Evolutionary conservation across 2,888 invertebrate genomes (phyloP).

Genomic region (Cheilosia pagana): DNA sequence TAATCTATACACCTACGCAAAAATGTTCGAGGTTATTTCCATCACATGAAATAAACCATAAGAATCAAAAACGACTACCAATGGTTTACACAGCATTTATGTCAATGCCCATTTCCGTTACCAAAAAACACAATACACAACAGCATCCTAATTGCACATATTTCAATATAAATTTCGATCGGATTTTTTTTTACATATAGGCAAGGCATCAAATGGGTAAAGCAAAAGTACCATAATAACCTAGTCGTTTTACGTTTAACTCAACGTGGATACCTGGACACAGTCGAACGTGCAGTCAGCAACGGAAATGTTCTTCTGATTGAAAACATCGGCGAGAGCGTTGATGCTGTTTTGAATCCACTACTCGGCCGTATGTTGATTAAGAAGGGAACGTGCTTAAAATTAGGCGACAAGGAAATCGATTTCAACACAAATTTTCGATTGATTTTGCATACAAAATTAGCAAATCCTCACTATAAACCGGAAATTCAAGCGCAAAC

Average conservation of each 20-base stretch:
- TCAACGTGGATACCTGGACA: constrained; percentile 92
- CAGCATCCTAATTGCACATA: constrained; percentile 12
- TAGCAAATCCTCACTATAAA: constrained; percentile 98
- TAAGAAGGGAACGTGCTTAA: constrained; percentile 91
- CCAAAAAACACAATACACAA: not conserved
- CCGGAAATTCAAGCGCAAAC: constrained; percentile 99
- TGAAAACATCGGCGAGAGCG: constrained; percentile 94
- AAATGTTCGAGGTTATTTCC: no score
- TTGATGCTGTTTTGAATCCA: constrained; percentile 96
- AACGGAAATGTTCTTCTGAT: constrained; percentile 91
- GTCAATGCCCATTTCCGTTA: not conserved
- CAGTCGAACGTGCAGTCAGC: constrained; percentile 89
- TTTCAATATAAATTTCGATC: constrained; percentile 50
- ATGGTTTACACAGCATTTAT: not conserved
- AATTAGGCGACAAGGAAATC: constrained; percentile 96
- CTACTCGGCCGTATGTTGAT: constrained; percentile 94
- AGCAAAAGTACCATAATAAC: constrained; percentile 90
- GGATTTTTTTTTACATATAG: constrained; percentile 79
- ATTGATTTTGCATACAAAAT: constrained; percentile 94
- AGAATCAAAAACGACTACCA: no score
- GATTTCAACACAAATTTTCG: constrained; percentile 93
- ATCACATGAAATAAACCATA: no score
- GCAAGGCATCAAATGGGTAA: constrained; percentile 98
- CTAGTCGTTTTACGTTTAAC: constrained; percentile 91
- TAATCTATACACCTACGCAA: not conserved